These are phyloP conservation scores for Caranx melampygus DNA, from an alignment of 2,113 vertebrate genomes.

Conservation along the genomic window DNA sequence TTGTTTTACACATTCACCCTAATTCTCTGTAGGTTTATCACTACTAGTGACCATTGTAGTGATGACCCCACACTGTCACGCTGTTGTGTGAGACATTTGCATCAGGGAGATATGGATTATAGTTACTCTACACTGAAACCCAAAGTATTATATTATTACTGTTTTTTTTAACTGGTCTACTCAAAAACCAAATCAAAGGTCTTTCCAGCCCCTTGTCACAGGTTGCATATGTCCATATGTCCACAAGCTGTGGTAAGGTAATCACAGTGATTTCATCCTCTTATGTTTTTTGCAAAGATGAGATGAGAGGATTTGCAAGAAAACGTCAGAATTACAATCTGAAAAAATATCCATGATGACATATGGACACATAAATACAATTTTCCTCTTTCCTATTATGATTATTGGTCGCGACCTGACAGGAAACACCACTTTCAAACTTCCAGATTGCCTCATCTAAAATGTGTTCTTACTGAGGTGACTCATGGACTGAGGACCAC, in stretches of 20 bases:
- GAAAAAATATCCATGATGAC: background rate
- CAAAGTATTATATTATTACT: background rate
- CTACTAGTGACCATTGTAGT: background rate
- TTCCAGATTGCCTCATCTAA: background rate
- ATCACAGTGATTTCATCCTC: background rate
- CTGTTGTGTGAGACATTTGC: background rate
- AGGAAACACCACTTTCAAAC: background rate
- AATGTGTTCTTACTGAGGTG: background rate
- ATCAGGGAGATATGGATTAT: background rate
- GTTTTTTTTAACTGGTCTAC: too few relatives aligned
- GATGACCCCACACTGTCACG: background rate
- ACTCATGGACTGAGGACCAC: background rate
- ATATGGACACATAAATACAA: background rate
- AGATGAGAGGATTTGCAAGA: background rate
- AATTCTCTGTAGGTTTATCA: background rate
- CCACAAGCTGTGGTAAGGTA: background rate
- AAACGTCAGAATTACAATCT: background rate
- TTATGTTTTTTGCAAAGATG: background rate
- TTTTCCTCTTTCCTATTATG: background rate
- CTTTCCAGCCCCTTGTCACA: background rate
- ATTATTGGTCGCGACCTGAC: background rate
- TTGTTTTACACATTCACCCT: background rate
- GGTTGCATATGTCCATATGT: background rate
- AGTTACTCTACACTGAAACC: background rate
- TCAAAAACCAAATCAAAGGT: background rate